Percentiles rank a stretch among this genome's conserved stretches.
These are phyloP conservation scores for Ceyx melanurus DNA, from an alignment of 2,113 vertebrate genomes.

Conservation along the genomic window DNA sequence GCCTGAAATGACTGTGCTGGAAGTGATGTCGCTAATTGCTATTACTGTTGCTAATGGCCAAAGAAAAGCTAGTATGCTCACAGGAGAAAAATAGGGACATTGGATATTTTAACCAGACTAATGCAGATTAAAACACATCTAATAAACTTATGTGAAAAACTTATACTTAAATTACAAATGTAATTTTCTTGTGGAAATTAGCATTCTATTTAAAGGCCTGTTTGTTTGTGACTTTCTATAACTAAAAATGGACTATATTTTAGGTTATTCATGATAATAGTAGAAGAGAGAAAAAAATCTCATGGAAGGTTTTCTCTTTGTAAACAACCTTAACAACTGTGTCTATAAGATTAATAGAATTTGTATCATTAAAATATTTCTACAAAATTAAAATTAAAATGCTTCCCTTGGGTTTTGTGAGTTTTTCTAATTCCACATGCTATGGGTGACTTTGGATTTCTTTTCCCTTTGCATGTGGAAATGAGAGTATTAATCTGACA, in stretches of 20 bases:
- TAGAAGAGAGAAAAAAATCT: not conserved
- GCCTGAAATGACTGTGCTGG: slow-evolving; percentile 48
- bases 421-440: slow-evolving; percentile 43
- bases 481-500: slow-evolving; percentile 50
- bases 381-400: slow-evolving; percentile 49
- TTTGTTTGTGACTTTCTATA: not conserved
- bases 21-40: slow-evolving; percentile 59
- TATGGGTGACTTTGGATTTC: slow-evolving; percentile 48
- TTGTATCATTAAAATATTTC: slow-evolving; percentile 30
- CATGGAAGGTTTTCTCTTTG: slow-evolving; percentile 25
- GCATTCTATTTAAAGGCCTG: not conserved
- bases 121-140: slow-evolving; percentile 61
- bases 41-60: slow-evolving; percentile 41
- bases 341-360: slow-evolving; percentile 24
- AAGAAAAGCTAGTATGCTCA: slow-evolving; percentile 24
- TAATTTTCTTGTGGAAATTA: slow-evolving; percentile 30
- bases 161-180: slow-evolving; percentile 58
- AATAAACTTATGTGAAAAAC: slow-evolving; percentile 49
- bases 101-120: slow-evolving; percentile 59
- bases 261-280: not conserved
- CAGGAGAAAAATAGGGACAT: slow-evolving; percentile 39
- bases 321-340: slow-evolving; percentile 13
- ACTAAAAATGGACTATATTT: not conserved
- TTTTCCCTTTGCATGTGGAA: slow-evolving; percentile 5
- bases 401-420: slow-evolving; percentile 51